These are phyloP conservation scores for Acrossocheilus wenchowensis DNA, from an alignment of 2,797 vertebrate species.

Conservation along the genomic window DNA sequence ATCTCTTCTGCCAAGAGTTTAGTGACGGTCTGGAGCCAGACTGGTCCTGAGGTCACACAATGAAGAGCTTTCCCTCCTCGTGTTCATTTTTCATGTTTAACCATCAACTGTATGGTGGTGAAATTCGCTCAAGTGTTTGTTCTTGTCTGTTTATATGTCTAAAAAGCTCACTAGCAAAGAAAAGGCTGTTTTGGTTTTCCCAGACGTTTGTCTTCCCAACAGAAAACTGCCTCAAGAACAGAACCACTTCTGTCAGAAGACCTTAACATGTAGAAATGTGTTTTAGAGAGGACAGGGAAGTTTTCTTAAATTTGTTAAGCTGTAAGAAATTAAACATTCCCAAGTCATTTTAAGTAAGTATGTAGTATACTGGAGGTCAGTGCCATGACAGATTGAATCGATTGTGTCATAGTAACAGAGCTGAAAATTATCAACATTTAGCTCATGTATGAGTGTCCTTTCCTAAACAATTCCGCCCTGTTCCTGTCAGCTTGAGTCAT, in stretches of 20 bases:
- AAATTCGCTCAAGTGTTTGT: background rate
- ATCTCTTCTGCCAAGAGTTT: slow-evolving; percentile 42
- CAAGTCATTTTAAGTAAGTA: background rate
- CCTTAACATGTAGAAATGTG: slow-evolving; percentile 48
- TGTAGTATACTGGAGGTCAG: background rate
- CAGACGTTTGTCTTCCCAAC: slow-evolving; percentile 72
- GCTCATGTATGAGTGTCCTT: background rate
- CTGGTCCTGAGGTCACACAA: background rate
- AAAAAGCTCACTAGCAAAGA: slow-evolving; percentile 34
- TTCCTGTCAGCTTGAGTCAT: slow-evolving; percentile 32
- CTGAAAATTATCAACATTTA: background rate
- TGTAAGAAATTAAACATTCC: background rate
- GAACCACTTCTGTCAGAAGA: slow-evolving; percentile 52
- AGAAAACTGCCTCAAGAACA: slow-evolving; percentile 61
- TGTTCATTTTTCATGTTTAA: background rate
- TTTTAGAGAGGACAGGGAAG: slow-evolving; percentile 6
- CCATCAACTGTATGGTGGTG: background rate
- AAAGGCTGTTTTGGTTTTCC: slow-evolving; percentile 65
- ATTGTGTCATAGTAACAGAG: background rate
- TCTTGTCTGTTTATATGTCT: background rate
- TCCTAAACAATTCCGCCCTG: slow-evolving; percentile 7
- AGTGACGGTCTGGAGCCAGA: slow-evolving; percentile 54
- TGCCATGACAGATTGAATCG: background rate
- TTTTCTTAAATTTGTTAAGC: slow-evolving; percentile 22
- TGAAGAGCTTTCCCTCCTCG: background rate